phyloP scores from a whole-genome alignment of 2,888 invertebrate species.

The Trichopoda pennipes region DNA sequence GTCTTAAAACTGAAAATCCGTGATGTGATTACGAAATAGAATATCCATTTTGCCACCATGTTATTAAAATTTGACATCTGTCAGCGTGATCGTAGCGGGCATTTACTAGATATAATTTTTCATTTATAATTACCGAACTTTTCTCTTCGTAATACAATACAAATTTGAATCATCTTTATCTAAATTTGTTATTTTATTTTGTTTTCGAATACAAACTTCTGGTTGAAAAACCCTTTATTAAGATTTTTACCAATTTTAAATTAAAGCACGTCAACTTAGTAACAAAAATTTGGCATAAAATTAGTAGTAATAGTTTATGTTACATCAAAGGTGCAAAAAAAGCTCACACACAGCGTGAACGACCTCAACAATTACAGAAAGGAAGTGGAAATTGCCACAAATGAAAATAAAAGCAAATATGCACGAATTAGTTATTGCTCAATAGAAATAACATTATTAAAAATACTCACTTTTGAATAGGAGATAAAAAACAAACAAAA shows the following conservation, averaged over 20 bases:
- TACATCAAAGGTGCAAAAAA: not conserved
- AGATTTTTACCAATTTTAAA: not conserved
- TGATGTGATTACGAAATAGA: too few species aligned
- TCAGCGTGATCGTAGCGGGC: too few species aligned
- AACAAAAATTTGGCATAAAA: conserved; percentile 31
- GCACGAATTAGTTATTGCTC: conserved; percentile 23
- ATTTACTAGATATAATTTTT: too few species aligned
- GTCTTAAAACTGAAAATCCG: too few species aligned
- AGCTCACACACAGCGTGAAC: not conserved
- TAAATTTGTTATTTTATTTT: too few species aligned
- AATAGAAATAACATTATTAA: not conserved
- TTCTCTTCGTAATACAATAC: too few species aligned
- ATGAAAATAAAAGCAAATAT: not conserved
- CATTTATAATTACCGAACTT: too few species aligned
- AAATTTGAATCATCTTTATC: too few species aligned
- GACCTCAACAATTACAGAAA: conserved; percentile 2
- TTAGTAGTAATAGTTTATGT: conserved; percentile 20
- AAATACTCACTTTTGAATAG: not conserved
- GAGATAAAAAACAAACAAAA: not conserved
- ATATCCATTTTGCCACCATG: too few species aligned
- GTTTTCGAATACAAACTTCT: too few species aligned
- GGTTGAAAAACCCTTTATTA: too few species aligned
- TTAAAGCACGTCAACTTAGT: not conserved
- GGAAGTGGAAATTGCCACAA: conserved; percentile 47
- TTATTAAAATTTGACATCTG: too few species aligned